Percentiles rank a stretch among this genome's conserved stretches.
phyloP scores from a whole-genome alignment of 2,888 invertebrate genomes.

The Cepaea hortensis region DNA sequence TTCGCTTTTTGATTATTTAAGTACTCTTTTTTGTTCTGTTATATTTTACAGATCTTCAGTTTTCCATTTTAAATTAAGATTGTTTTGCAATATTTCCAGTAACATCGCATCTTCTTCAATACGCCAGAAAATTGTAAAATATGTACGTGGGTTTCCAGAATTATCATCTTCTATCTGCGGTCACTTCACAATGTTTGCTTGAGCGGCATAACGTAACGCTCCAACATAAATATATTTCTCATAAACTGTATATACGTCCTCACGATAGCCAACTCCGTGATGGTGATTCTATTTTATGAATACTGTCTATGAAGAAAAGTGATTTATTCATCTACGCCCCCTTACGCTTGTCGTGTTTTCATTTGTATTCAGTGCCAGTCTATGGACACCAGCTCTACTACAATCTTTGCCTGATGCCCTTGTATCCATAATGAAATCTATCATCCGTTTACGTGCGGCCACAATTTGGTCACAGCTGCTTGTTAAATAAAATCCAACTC shows the following conservation, averaged over 20 bases:
- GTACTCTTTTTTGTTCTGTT: too few species aligned
- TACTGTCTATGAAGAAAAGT: neutral
- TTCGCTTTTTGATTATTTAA: too few species aligned
- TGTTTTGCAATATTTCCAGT: too few species aligned
- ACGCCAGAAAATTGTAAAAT: neutral
- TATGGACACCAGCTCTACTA: neutral
- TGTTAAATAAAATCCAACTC: neutral
- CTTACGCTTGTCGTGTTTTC: neutral
- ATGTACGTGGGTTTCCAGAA: neutral
- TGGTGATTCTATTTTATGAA: neutral
- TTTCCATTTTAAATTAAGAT: too few species aligned
- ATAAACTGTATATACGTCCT: neutral
- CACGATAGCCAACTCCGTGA: neutral
- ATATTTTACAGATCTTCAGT: too few species aligned
- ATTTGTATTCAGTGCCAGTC: neutral
- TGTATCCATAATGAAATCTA: constrained; percentile 13
- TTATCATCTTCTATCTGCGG: neutral
- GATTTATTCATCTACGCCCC: neutral
- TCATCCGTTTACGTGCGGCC: neutral
- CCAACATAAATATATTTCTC: neutral
- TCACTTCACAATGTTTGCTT: neutral
- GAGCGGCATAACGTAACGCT: neutral
- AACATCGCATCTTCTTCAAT: too few species aligned
- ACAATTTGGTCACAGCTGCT: neutral
- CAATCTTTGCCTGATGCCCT: neutral